Base-by-base conservation (phyloP, 2,797 vertebrate genomes). In the Allobates femoralis region DNA sequence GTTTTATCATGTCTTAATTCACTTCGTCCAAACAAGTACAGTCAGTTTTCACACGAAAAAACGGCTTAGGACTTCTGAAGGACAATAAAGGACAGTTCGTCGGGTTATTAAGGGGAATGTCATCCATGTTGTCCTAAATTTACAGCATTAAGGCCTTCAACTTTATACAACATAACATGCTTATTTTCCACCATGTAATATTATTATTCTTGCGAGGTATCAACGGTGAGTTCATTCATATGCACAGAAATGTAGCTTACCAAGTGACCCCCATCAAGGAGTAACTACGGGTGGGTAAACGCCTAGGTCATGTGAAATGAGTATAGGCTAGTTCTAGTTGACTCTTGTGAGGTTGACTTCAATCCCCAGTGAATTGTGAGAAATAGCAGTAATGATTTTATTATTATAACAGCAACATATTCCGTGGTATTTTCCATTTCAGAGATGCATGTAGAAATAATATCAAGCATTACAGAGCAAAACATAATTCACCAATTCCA, bases 1-100 rank as follows among this genome's bases (percentile, higher is more conserved):
- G 5, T 34, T 84, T 77, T 78, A 84, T 77, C 32, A 62, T 4
- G 34, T 53, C 21, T 51, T 74, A 46, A 60, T 83, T 83, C 71
- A 30, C 56, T 46, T 75, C 19, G 14, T 41, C 28, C 32, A 60
- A 37, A 53, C 5, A 51, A 50, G 30, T 50, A 74, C 60, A 62
- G 41, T 41, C 37, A 3, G 19, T 77, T 5, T 77, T 30, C 75
- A 56, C 51, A 30, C 8, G 71, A 56, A 53, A 53, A 56, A 77
- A 11, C 3, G 55, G 11, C 34, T 23, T n/a, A 78, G 60, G 77
- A n/a, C 55, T 79, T 79, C 5, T 79, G 56, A 60, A 60, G 77
- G 21, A 46, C 23, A 18, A 74, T n/a, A 62, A 60, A 60, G 55
- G 58, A 3, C 21, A 26, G 34, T n/a, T 23, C 18, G 67, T 41